Evolutionary conservation across 1,140 invertebrate species (phyloP), one percentile per base, ranked within the genome.

Genomic region (Bradysia coprophila): DNA sequence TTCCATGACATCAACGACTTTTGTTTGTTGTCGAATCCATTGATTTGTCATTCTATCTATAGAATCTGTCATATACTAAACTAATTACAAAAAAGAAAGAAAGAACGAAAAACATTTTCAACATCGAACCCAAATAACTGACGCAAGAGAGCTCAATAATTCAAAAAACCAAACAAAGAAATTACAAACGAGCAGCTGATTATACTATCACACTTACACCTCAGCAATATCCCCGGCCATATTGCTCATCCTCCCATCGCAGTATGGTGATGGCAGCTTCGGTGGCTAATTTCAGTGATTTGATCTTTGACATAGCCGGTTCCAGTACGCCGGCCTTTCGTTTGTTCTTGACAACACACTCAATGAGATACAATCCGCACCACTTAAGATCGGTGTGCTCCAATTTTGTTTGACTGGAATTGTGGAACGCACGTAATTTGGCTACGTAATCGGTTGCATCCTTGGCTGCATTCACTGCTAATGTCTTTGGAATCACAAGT

Each of bases 211-310:
- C n/a, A n/a, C n/a, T n/a, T n/a, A n/a, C n/a, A n/a, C n/a, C n/a
- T n/a, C n/a, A n/a, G n/a, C n/a, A n/a, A n/a, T n/a, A n/a, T n/a
- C n/a, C n/a, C n/a, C n/a, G n/a, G n/a, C n/a, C n/a, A n/a, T n/a
- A n/a, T n/a, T n/a, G n/a, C 80, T 98, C 85, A 64, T 99, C 96
- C 60, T 99, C 96, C 52, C 99, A 98, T 56, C 96, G 75, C 22
- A 99, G 72, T 63, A 99, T 99, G 6, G 96, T 99, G 52, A 99
- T 99, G 13, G 96, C 96, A 6, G 96, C 96, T 67, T 99, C 96
- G 0, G 96, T 99, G 9, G 96, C 96, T 63, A 99, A 98, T 66
- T 98, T 99, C 3, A 99, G 65, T 18, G 90, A 90, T 62, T 99
- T 99, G 45, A 98, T 83, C 68, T 99, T 99, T 1, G 93, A 97